Conservation (phyloP, 1,140 invertebrate genomes). For the Cydia pomonella region DNA sequence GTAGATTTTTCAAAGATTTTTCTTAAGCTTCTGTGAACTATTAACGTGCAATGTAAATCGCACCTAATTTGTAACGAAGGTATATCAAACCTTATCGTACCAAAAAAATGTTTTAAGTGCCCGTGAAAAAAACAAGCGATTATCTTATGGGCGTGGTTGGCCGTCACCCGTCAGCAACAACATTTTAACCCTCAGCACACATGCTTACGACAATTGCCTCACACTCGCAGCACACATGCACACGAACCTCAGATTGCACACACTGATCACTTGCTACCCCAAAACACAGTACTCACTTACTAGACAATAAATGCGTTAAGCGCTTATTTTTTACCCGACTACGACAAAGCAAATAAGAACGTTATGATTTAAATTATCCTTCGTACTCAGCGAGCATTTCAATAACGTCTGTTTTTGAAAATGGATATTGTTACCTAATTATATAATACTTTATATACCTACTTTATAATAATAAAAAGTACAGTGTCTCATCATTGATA, state of each 20-base stretch:
- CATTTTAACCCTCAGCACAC: constrained; percentile 52
- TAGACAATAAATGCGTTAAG: constrained; percentile 71
- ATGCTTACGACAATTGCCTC: constrained; percentile 41
- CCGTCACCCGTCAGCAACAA: constrained; percentile 55
- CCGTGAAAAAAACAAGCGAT: constrained; percentile 53
- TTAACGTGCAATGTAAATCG: neutral
- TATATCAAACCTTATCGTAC: neutral
- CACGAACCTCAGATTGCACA: constrained; percentile 31
- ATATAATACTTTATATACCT: too few species aligned
- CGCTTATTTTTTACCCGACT: constrained; percentile 75
- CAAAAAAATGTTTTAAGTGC: constrained; percentile 21
- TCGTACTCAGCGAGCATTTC: too few species aligned
- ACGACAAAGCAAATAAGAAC: constrained; percentile 50
- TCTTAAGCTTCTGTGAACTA: neutral
- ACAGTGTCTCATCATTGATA: constrained; percentile 47
- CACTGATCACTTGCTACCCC: constrained; percentile 58
- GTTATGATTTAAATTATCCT: too few species aligned
- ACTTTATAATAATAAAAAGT: neutral
- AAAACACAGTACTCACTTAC: constrained; percentile 44
- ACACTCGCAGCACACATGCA: constrained; percentile 38
- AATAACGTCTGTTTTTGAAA: too few species aligned
- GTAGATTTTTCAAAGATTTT: neutral
- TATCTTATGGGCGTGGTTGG: constrained; percentile 63
- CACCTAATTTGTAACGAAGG: neutral
- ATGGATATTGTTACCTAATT: too few species aligned